A percentile compares a stretch with the other conserved stretches of the same genome.
These are phyloP conservation scores for Cancer borealis DNA, from an alignment of 2,888 invertebrate genomes.

Conservation along the genomic window DNA sequence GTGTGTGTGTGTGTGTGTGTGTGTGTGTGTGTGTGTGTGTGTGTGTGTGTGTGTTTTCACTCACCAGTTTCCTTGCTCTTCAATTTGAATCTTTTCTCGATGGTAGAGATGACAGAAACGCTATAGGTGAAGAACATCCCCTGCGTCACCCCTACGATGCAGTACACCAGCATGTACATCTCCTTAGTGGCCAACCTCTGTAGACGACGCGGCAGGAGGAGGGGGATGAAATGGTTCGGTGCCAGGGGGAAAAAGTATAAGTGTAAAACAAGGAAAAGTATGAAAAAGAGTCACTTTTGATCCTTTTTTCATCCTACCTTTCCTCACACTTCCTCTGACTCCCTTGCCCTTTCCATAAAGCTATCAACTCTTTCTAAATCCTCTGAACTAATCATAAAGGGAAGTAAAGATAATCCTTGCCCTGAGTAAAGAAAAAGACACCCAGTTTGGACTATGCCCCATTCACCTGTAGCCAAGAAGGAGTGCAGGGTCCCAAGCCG, in stretches of 20 bases:
- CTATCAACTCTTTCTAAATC: not conserved
- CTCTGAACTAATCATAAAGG: not conserved
- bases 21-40: not conserved
- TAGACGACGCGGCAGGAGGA: not conserved
- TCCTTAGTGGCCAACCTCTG: slow-evolving; percentile 67
- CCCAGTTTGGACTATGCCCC: not conserved
- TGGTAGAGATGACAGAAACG: slow-evolving; percentile 94
- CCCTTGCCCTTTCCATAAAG: not conserved
- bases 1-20: slow-evolving; percentile 24
- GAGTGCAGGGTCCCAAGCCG: slow-evolving; percentile 47
- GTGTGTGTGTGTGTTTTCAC: slow-evolving; percentile 16
- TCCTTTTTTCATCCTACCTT: too few relatives aligned
- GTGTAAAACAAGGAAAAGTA: too few relatives aligned
- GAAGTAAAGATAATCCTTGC: too few relatives aligned
- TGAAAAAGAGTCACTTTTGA: too few relatives aligned
- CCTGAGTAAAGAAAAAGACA: not conserved
- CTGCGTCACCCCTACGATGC: slow-evolving; percentile 70
- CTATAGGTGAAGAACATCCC: slow-evolving; percentile 97
- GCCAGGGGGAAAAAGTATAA: too few relatives aligned
- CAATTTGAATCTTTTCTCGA: slow-evolving; percentile 94
- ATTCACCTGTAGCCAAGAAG: slow-evolving; percentile 21
- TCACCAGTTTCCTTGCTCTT: slow-evolving; percentile 68
- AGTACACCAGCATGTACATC: slow-evolving; percentile 69
- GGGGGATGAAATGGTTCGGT: not conserved
- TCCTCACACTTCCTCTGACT: slow-evolving; percentile 20